A percentile compares a stretch with the other conserved stretches of the same genome.
Evolutionary conservation across 2,797 vertebrate genomes (phyloP).

Genomic region (Sebastes steindachneri): DNA sequence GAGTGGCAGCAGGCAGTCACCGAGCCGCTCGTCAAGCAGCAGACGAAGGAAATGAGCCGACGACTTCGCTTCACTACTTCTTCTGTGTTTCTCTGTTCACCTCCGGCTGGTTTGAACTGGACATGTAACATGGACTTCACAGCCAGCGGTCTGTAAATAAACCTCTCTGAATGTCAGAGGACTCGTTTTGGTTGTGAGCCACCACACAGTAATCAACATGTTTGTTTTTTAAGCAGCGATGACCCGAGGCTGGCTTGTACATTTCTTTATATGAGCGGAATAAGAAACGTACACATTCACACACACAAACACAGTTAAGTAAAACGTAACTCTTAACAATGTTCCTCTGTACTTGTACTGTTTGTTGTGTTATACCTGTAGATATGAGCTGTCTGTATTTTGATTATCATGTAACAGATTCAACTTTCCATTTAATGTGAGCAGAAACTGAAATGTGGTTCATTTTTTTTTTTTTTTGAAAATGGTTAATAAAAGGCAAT

Average conservation of each 20-base stretch:
- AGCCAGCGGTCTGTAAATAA: conserved; percentile 16
- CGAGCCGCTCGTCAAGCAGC: conserved; percentile 66
- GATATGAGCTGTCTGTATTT: conserved; percentile 78
- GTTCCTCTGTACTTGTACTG: conserved; percentile 56
- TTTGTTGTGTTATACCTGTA: conserved; percentile 72
- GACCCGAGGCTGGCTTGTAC: conserved; percentile 41
- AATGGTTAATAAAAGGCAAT: conserved; percentile 78
- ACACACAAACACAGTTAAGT: background rate
- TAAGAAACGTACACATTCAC: conserved; percentile 3
- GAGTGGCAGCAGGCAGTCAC: conserved; percentile 68
- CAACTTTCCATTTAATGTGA: conserved; percentile 73
- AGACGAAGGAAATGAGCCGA: conserved; percentile 71
- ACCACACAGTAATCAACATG: background rate
- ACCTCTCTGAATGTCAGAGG: conserved; percentile 7
- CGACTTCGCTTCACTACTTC: background rate
- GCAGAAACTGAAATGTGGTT: conserved; percentile 64
- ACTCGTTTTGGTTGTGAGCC: conserved; percentile 8
- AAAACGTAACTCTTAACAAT: background rate
- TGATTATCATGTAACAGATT: conserved; percentile 66
- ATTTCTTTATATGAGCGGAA: conserved; percentile 54
- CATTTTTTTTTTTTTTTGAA: conserved; percentile 77
- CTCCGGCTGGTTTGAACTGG: conserved; percentile 27
- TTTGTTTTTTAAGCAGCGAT: conserved; percentile 29
- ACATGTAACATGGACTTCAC: conserved; percentile 12
- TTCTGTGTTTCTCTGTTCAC: background rate